Base-by-base conservation (phyloP, 2,113 vertebrate species). In the Pteruthius melanotis region DNA sequence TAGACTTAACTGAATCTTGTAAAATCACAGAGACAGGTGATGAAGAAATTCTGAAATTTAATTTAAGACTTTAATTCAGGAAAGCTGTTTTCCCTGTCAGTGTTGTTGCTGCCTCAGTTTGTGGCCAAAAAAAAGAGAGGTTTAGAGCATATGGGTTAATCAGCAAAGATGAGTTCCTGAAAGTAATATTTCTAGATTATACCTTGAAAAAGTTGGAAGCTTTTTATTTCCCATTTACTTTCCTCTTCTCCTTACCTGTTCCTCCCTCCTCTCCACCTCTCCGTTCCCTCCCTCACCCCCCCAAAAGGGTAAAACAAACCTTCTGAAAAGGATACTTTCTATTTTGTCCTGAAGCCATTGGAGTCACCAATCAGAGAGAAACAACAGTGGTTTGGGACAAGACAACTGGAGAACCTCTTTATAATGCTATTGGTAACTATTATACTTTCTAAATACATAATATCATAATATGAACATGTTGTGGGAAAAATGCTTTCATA, bases 331-430 rank as follows among this genome's bases (percentile, higher is more conserved):
- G 82, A 52, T 76, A 52, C 89, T 95, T 92, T 94, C 54, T 95
- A 18, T 96, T 92, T 97, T 94, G 91, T 96, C 78, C 90, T 96
- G 95, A 94, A 99, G 99, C 99, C 66, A 97, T 99, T 94, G 99
- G 99, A 80, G 98, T 99, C 90, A 99, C 99, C 97, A 99, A 99
- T 97, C 99, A 99, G 97, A 99, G 99, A 96, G 99, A 99, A 98
- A 99, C 99, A 30, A 99, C 99, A 5, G 94, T 99, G 75, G 98
- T 99, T 47, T 99, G 99, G 99, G 99, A 99, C 98, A 99, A 98
- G 95, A 97, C 98, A 74, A 99, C 99, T 1, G 99, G 99, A 96
- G 98, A 99, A 86, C 99, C 99, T 18, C 99, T 99, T 87, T 99
- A 99, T 95, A 99, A 99, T 87, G 99, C 99, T 69, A 98, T 99